Evolutionary conservation across 2,797 vertebrate genomes (phyloP), one percentile per base, ranked within the genome.

Genomic region (Dipus sagitta): DNA sequence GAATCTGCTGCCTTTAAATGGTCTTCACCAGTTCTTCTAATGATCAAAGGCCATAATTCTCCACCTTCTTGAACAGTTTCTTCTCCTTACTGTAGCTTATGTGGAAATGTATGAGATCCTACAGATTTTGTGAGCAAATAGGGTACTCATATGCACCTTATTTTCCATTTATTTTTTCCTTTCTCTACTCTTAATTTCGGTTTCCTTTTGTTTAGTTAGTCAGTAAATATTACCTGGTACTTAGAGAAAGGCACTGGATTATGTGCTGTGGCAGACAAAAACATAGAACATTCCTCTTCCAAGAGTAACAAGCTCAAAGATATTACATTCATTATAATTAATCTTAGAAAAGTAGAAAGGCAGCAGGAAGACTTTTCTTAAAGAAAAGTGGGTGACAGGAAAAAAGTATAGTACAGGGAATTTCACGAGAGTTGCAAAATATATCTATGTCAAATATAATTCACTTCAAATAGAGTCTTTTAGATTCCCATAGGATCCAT

Each of bases 401-500:
- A 30, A 79, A 93, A 93, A 92, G 52, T 26, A 28, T 0, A 76
- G 7, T 15, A 26, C 52, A 3, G 68, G 38, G 24, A 62, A 88
- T 24, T 47, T 85, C 9, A 20, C 32, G 21, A 71, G 26, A 72
- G 32, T 3, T 47, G 42, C 23, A 91, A 83, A 91, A 75, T 70
- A 34, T n/a, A 75, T 70, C 54, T 90, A 74, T 93, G 47, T 92
- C 78, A 93, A 42, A 67, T 95, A 85, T 88, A 81, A 85, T 32
- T 77, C 4, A 42, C 68, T n/a, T 47, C 26, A 28, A 83, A 65
- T 68, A 77, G 13, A 11, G 3, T 52, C 42, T 75, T 88, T 92
- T 58, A 32, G 23, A 77, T 77, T 67, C 5, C 15, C 64, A 72
- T 71, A 71, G 78, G 17, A 21, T 24, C 85, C 8, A 68, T 76